Evolutionary conservation across 2,888 invertebrate genomes (phyloP).

Genomic region (Leptinotarsa rubiginosa): DNA sequence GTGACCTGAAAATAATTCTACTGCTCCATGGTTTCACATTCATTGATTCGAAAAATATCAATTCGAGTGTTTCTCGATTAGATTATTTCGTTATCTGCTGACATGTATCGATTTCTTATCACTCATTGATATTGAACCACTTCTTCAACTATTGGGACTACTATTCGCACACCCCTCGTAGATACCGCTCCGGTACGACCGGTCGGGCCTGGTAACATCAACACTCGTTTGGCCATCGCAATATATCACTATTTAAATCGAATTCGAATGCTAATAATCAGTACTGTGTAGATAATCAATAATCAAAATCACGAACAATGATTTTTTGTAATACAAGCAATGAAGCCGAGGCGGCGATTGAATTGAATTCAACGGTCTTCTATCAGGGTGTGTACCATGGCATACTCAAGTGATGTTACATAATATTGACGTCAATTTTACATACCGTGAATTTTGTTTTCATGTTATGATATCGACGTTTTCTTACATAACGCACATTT

Average conservation of each 20-base stretch:
- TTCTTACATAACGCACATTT: no score
- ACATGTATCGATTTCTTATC: no score
- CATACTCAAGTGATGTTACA: not conserved
- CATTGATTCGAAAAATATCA: no score
- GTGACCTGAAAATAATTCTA: no score
- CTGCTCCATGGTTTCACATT: no score
- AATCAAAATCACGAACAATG: slow-evolving; percentile 65
- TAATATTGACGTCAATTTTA: no score
- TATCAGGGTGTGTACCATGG: not conserved
- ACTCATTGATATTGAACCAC: not conserved
- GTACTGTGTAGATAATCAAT: slow-evolving; percentile 68
- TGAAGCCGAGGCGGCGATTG: slow-evolving; percentile 2
- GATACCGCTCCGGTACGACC: slow-evolving; percentile 39
- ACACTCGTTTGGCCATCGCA: slow-evolving; percentile 60
- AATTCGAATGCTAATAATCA: slow-evolving; percentile 67
- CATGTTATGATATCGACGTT: no score
- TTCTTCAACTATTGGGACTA: not conserved
- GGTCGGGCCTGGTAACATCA: slow-evolving; percentile 61
- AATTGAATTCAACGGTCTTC: not conserved
- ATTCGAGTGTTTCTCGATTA: no score
- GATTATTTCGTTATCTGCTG: no score
- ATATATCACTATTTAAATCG: slow-evolving; percentile 65
- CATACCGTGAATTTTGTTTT: no score
- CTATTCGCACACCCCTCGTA: slow-evolving; percentile 9
- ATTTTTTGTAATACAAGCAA: slow-evolving; percentile 49